phyloP scores from a whole-genome alignment of 2,888 invertebrate species.

The Mythimna vitellina region DNA sequence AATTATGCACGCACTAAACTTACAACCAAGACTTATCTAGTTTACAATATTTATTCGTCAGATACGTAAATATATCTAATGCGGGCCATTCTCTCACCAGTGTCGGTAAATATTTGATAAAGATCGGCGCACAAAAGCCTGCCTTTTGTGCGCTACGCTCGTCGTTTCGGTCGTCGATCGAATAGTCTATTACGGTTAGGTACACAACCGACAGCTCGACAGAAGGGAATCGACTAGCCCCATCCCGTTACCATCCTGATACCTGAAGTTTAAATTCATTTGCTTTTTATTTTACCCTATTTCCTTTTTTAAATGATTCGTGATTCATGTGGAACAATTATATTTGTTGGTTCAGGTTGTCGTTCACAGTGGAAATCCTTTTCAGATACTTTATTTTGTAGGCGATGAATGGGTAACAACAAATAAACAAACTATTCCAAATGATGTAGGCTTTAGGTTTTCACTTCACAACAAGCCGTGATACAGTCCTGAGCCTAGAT shows the following conservation, averaged over 20 bases:
- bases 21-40: not conserved
- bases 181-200: conserved; percentile 16
- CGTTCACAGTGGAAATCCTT: too few species aligned
- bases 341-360: not conserved
- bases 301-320: not conserved
- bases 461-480: too few species aligned
- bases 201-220: not conserved
- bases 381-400: too few species aligned
- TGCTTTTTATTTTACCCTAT: not conserved
- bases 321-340: not conserved
- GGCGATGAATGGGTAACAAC: too few species aligned
- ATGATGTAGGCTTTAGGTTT: too few species aligned
- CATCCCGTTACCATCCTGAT: not conserved
- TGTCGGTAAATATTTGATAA: conserved; percentile 31
- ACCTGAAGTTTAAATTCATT: not conserved
- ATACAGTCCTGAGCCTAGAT: too few species aligned
- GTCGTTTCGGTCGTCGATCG: conserved; percentile 14
- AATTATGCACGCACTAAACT: not conserved
- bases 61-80: not conserved
- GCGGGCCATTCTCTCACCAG: conserved; percentile 4
- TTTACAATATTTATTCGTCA: not conserved
- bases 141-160: not conserved
- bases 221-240: not conserved
- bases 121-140: conserved; percentile 17
- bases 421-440: too few species aligned